Evolutionary conservation across 2,888 invertebrate genomes (phyloP), one percentile per base, ranked within the genome.

Genomic region (Nomada ferruginata): DNA sequence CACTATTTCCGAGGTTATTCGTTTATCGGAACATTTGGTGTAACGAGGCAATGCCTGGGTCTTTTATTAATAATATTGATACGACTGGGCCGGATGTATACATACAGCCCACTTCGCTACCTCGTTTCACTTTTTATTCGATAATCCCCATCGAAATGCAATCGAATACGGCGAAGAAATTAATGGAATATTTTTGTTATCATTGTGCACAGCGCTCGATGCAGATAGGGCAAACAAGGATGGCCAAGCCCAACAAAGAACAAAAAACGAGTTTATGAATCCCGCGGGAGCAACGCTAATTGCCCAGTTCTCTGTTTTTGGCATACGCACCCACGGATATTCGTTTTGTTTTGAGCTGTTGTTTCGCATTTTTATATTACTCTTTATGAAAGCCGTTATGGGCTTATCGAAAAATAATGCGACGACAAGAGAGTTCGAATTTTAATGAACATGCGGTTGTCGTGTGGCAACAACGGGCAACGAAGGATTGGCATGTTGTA

Each of bases 181-280:
- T 83, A 83, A 83, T 83, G 83, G 83, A 83, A 83, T 83, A 83
- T 83, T 75, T 78, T 78, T 78, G 83, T 83, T 83, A 83, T 83
- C 83, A 42, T 47, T 59, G 78, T 53, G 74, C 74, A 36, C 68
- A 68, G 68, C 47, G 68, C 60, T 57, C 82, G 82, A 73, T 70
- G 63, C 74, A 74, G 83, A 82, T 82, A 75, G 71, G 69, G 57
- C 60, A 53, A 78, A 72, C 65, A 29, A 66, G 65, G 55, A 11
- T 47, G 83, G 60, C 7, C 60, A 18, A 75, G 64, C 60, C 52
- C 44, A 29, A 36, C 53, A 71, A 77, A 77, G 68, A 74, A 81
- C 74, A 57, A 60, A 74, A 77, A 77, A 84, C 66, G 64, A 69
- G 84, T 75, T 81, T 80, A 84, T 77, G 69, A 76, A 76, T 75